These are phyloP conservation scores for Manis pentadactyla DNA, from an alignment of 2,797 vertebrate genomes.

Conservation along the genomic window DNA sequence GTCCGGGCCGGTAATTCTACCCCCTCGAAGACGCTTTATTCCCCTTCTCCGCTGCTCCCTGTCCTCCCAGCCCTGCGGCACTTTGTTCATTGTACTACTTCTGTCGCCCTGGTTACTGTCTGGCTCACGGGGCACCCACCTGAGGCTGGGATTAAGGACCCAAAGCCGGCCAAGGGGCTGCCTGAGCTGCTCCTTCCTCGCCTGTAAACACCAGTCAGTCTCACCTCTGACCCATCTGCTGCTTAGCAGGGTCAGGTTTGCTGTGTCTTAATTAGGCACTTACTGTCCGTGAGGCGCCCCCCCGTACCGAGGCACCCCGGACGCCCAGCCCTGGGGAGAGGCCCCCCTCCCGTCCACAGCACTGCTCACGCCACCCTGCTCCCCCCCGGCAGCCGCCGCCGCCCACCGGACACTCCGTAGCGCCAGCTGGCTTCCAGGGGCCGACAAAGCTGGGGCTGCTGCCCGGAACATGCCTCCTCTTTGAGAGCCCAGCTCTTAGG, in stretches of 20 bases:
- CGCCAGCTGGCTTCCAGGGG: not conserved
- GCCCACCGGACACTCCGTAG: accelerated
- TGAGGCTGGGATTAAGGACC: conserved; percentile 48
- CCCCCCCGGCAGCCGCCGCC: accelerated
- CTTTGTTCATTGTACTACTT: not conserved
- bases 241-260: accelerated
- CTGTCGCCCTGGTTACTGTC: conserved; percentile 26
- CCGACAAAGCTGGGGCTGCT: accelerated
- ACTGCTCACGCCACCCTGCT: accelerated
- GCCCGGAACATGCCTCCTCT: not conserved
- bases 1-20: conserved; percentile 72
- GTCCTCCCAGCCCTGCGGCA: not conserved
- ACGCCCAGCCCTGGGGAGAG: not conserved
- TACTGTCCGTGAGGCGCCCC: not conserved
- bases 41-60: not conserved
- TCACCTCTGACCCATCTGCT: not conserved
- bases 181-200: accelerated
- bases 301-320: not conserved
- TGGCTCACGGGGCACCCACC: not conserved
- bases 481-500: too few relatives aligned
- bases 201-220: not conserved
- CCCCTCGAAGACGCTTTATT: conserved; percentile 15
- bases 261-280: not conserved
- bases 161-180: conserved; percentile 34
- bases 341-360: accelerated